Conservation (phyloP, 2,113 vertebrate genomes). For the Gadus chalcogrammus region DNA sequence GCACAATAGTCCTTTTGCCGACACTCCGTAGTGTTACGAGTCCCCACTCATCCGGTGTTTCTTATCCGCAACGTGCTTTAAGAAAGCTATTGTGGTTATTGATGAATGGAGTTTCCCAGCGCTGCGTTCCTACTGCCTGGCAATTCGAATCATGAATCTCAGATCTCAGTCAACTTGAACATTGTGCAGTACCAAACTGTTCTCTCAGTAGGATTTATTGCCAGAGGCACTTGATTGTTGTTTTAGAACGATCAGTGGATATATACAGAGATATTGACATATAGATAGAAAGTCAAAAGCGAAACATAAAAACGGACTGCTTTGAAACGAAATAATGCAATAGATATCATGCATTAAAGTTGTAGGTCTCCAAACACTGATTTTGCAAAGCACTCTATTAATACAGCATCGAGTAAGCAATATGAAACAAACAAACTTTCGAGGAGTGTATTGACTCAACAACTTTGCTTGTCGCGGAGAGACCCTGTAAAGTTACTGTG, state of each 20-base stretch:
- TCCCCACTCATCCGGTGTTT: constrained; percentile 31
- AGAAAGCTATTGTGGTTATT: constrained; percentile 61
- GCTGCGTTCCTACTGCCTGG: constrained; percentile 50
- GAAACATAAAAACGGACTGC: constrained; percentile 11
- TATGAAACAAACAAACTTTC: too few species aligned
- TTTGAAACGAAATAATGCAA: too few species aligned
- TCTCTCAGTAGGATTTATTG: constrained; percentile 39
- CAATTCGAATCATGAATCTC: constrained; percentile 62
- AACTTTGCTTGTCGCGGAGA: too few species aligned
- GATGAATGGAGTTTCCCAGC: constrained; percentile 64
- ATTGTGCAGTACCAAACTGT: constrained; percentile 59
- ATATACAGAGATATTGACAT: constrained; percentile 2
- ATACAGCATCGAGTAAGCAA: too few species aligned
- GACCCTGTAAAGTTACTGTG: too few species aligned
- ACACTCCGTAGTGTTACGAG: too few species aligned
- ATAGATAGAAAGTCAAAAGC: constrained; percentile 5
- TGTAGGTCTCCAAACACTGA: too few species aligned
- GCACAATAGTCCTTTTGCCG: too few species aligned
- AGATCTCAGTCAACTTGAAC: constrained; percentile 62
- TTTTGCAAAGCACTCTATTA: too few species aligned
- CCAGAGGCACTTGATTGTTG: constrained; percentile 42
- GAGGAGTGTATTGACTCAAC: too few species aligned
- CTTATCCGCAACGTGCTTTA: constrained; percentile 51
- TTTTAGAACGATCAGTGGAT: constrained; percentile 14
- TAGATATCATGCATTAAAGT: too few species aligned